Evolutionary conservation across 2,113 vertebrate genomes (phyloP).

Genomic region (Prinia subflava): DNA sequence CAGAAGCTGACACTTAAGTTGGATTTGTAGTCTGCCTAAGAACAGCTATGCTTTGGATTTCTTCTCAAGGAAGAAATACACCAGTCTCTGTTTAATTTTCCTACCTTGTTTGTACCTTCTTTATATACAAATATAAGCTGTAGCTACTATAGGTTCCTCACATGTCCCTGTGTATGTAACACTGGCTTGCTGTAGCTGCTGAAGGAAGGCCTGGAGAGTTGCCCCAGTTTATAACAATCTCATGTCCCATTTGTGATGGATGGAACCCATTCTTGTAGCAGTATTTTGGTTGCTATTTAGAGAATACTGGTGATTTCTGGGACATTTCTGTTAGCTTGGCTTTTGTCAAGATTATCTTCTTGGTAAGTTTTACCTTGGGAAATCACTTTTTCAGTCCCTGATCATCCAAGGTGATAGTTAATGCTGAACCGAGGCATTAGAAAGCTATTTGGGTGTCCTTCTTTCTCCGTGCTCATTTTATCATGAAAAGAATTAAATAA

Average conservation of each 20-base stretch:
- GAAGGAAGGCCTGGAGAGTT: not conserved
- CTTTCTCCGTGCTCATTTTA: not conserved
- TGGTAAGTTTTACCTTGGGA: not conserved
- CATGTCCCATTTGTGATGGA: not conserved
- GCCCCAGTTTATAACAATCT: not conserved
- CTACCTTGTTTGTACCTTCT: not conserved
- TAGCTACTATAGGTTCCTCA: not conserved
- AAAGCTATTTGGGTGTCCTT: not conserved
- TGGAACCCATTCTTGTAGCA: not conserved
- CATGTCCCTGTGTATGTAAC: rapidly evolving
- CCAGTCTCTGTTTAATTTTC: not conserved
- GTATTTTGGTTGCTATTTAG: not conserved
- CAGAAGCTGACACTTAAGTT: not conserved
- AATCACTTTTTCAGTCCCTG: not conserved
- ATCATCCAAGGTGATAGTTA: not conserved
- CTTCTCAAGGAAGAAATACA: not conserved
- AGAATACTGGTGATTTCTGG: not conserved
- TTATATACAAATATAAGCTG: not conserved
- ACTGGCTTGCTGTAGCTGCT: not conserved
- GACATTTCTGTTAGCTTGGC: not conserved
- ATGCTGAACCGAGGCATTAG: not conserved
- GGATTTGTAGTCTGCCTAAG: not conserved
- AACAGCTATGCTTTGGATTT: not conserved
- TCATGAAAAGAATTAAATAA: not conserved
- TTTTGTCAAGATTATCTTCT: not conserved